A percentile compares a stretch with the other conserved stretches of the same genome.
Evolutionary conservation across 1,140 invertebrate genomes (phyloP).

Genomic region (Drosophila sechellia): DNA sequence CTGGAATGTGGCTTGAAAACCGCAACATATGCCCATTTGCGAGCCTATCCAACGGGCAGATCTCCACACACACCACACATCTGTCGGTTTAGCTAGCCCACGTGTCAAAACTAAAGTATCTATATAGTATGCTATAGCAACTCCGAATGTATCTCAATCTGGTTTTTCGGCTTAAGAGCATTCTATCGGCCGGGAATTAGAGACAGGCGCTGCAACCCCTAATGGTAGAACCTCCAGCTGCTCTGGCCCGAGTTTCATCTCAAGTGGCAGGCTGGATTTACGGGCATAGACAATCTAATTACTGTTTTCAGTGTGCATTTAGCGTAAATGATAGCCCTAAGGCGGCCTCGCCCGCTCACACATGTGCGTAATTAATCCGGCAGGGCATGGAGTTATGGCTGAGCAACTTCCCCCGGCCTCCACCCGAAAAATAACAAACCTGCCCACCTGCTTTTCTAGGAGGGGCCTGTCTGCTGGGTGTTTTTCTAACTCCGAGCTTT

Average conservation of each 20-base stretch:
- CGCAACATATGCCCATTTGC: conserved; percentile 52
- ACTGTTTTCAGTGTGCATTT: conserved; percentile 69
- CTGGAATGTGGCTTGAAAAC: conserved; percentile 17
- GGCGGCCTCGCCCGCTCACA: conserved; percentile 29
- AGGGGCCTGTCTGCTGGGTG: conserved; percentile 2
- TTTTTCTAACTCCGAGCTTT: conserved; percentile 12
- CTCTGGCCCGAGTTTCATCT: conserved; percentile 12
- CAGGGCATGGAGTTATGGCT: conserved; percentile 54
- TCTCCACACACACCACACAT: conserved; percentile 31
- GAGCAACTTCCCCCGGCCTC: conserved; percentile 34
- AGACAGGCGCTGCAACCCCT: conserved; percentile 45
- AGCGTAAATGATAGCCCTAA: conserved; percentile 69
- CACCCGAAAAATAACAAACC: conserved; percentile 13
- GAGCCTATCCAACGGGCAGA: conserved; percentile 17
- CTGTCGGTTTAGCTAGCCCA: conserved; percentile 28
- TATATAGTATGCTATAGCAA: conserved; percentile 12
- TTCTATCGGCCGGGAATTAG: conserved; percentile 39
- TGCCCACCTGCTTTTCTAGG: conserved; percentile 56
- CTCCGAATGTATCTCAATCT: conserved; percentile 37
- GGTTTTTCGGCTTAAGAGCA: conserved; percentile 58
- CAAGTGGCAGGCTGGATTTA: conserved; percentile 55
- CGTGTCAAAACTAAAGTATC: conserved; percentile 23
- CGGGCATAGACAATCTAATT: conserved; percentile 73
- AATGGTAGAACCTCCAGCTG: conserved; percentile 52
- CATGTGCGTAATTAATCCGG: conserved; percentile 44